Evolutionary conservation across 2,797 vertebrate genomes (phyloP), one percentile per base, ranked within the genome.

Genomic region (Poecile montanus): DNA sequence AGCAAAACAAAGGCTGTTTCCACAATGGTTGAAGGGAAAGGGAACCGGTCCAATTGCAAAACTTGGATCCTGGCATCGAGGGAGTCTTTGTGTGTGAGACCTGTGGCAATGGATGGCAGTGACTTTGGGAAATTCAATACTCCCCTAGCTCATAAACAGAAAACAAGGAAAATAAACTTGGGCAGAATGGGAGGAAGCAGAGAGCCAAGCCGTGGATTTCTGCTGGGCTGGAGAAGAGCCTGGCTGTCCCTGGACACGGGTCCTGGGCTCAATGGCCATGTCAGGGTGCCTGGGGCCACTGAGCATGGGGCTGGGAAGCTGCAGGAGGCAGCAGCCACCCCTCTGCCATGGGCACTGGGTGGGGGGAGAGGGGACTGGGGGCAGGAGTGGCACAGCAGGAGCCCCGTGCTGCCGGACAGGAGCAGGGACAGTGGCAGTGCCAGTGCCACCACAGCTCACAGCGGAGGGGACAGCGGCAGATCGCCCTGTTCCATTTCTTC

Each of bases 91-190:
- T 96, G 92, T 90, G 92, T 0, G 0, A 95, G 94, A 95, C 92
- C 91, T 94, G 91, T 94, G 94, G 95, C 95, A 95, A 91, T 32
- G 94, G 83, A 96, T 94, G 90, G 95, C 95, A 96, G 73, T 14
- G 86, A 81, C 95, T 95, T 93, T 0, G 50, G 86, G 94, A 96
- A 96, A 96, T 91, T 96, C 90, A 94, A 96, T 96, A 90, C 92
- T 95, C 36, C 16, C 95, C 95, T 26, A 68, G 93, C 44, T 95
- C 94, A 87, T 92, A 93, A 95, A 95, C 92, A 95, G 93, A 95
- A 96, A 95, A 95, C 94, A 95, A 91, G 95, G 93, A 95, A 96
- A 96, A 96, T 93, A 96, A 95, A 96, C 94, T 94, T 91, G 89
- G 92, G 94, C 89, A 71, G 95, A 95, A 96, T 72, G 93, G 81